These are phyloP conservation scores for Odocoileus virginianus DNA, from an alignment of 2,113 vertebrate species.

Conservation along the genomic window DNA sequence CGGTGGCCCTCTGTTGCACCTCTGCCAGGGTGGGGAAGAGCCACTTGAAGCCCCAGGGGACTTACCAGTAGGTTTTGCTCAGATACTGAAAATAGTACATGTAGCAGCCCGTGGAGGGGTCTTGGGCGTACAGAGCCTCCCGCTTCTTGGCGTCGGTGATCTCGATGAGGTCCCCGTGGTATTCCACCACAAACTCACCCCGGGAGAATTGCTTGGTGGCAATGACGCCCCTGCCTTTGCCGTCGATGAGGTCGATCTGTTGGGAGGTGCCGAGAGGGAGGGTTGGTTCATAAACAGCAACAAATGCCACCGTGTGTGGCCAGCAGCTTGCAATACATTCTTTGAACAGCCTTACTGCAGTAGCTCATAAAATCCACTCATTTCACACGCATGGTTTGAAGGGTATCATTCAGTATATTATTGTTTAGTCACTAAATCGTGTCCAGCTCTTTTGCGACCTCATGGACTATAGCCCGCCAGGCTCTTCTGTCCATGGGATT, in stretches of 20 bases:
- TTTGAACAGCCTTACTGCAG: neutral
- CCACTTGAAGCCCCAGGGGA: fast-evolving
- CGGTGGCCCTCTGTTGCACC: neutral
- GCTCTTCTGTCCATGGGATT: neutral
- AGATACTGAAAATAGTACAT: slow-evolving; percentile 98
- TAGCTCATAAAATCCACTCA: fast-evolving
- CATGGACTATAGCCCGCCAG: neutral
- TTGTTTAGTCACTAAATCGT: neutral
- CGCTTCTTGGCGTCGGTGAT: slow-evolving; percentile 88
- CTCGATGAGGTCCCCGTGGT: slow-evolving; percentile 96
- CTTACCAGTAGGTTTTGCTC: slow-evolving; percentile 95
- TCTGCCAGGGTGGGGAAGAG: fast-evolving
- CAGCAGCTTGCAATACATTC: fast-evolving
- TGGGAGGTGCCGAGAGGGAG: neutral
- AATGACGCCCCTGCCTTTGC: slow-evolving; percentile 93
- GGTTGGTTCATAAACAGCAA: neutral
- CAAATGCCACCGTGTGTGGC: fast-evolving
- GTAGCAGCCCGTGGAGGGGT: slow-evolving; percentile 95
- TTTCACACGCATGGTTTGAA: fast-evolving
- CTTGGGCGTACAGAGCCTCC: slow-evolving; percentile 89
- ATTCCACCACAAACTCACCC: slow-evolving; percentile 97
- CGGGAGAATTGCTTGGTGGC: slow-evolving; percentile 90
- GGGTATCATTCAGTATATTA: fast-evolving
- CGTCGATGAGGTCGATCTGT: slow-evolving; percentile 91
- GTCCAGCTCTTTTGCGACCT: neutral